These are phyloP conservation scores for Galagoides demidoff DNA, from an alignment of 2,797 vertebrate species.

Conservation along the genomic window DNA sequence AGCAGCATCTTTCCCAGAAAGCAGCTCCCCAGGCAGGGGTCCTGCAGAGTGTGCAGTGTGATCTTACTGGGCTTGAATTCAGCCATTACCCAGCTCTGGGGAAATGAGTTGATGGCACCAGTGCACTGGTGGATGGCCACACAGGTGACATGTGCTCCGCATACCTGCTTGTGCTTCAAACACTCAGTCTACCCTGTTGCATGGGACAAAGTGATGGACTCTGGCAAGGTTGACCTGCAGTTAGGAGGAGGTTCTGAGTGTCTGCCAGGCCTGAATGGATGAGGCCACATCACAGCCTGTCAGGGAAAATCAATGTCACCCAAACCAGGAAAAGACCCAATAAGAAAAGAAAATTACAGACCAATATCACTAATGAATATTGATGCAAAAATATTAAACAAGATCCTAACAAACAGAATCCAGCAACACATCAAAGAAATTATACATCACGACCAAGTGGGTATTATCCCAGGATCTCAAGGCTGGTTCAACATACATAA, in stretches of 20 bases:
- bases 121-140: not conserved
- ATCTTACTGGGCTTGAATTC: not conserved
- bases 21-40: not conserved
- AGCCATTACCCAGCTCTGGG: not conserved
- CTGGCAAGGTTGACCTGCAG: accelerated
- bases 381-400: too few relatives aligned
- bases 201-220: not conserved
- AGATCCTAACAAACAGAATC: too few relatives aligned
- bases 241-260: not conserved
- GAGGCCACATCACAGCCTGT: not conserved
- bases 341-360: too few relatives aligned
- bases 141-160: not conserved
- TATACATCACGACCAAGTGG: too few relatives aligned
- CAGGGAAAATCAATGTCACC: conserved; percentile 17
- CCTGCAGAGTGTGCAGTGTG: not conserved
- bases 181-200: not conserved
- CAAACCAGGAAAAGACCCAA: not conserved
- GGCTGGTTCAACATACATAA: too few relatives aligned
- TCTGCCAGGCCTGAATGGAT: not conserved
- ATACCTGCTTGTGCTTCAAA: not conserved
- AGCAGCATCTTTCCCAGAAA: not conserved
- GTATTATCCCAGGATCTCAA: too few relatives aligned
- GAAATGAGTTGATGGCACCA: not conserved
- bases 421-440: too few relatives aligned
- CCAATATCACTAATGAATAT: too few relatives aligned